Percentiles rank a stretch among this genome's conserved stretches.
phyloP scores from a whole-genome alignment of 2,797 vertebrate species.

The Poeciliopsis paucimaculata region DNA sequence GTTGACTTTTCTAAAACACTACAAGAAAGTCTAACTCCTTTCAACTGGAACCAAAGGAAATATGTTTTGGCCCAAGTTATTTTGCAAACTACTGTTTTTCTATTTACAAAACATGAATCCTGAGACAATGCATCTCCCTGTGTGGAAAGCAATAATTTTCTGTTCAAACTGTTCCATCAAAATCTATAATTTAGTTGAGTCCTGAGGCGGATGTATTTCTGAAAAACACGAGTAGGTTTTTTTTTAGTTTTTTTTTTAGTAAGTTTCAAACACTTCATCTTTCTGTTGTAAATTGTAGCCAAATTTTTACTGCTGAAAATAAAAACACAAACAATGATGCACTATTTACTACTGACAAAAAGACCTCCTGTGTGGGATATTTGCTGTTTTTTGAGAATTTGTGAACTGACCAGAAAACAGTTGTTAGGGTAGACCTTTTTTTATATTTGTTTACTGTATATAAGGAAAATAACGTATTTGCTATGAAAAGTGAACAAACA shows the following conservation, averaged over 20 bases:
- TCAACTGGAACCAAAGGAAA: not conserved
- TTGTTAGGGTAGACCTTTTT: not conserved
- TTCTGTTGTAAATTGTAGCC: constrained; percentile 1
- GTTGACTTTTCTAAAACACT: not conserved
- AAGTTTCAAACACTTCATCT: not conserved
- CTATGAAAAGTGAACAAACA: not conserved
- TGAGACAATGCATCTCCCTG: constrained; percentile 2
- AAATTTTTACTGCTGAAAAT: constrained; percentile 14
- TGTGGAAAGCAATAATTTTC: constrained; percentile 2
- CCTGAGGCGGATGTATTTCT: not conserved
- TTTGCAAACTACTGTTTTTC: constrained; percentile 9
- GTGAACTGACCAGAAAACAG: not conserved
- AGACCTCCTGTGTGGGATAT: not conserved
- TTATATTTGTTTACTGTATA: not conserved
- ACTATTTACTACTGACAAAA: constrained; percentile 11
- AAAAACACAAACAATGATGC: constrained; percentile 34
- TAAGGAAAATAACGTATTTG: not conserved
- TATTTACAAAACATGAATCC: constrained; percentile 7
- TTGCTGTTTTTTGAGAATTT: not conserved
- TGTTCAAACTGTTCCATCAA: constrained; percentile 2
- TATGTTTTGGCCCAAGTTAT: not conserved
- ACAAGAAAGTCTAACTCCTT: not conserved
- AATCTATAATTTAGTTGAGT: constrained; percentile 6
- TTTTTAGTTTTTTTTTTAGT: not conserved
- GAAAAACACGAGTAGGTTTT: not conserved